Conservation (phyloP, 2,113 vertebrate species). For the Syngnathus scovelli region DNA sequence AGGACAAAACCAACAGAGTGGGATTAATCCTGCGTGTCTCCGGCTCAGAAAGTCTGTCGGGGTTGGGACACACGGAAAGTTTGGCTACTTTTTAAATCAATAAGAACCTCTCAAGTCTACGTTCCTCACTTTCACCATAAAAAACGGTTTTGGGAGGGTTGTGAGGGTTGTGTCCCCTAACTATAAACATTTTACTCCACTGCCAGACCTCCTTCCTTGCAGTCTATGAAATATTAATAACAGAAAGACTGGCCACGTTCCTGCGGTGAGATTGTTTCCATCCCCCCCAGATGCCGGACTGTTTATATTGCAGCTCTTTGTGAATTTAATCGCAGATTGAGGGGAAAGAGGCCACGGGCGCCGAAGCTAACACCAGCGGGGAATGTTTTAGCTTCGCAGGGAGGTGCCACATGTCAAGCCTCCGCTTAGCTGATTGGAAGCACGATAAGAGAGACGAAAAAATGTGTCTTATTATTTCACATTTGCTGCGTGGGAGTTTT, state of each 20-base stretch:
- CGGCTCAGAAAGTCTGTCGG: conserved; percentile 28
- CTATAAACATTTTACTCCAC: conserved; percentile 2
- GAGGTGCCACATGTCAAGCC: conserved; percentile 49
- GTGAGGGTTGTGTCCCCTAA: not conserved
- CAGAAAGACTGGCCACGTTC: conserved; percentile 61
- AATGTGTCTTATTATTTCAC: conserved; percentile 15
- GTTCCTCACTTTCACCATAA: not conserved
- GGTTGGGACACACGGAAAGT: conserved; percentile 5
- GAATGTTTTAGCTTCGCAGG: conserved; percentile 59
- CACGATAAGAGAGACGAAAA: conserved; percentile 28
- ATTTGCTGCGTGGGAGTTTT: conserved; percentile 6
- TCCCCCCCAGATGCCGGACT: conserved; percentile 62
- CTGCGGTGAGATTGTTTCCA: conserved; percentile 57
- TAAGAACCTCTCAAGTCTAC: not conserved
- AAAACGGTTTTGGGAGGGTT: conserved; percentile 5
- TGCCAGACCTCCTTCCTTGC: conserved; percentile 8
- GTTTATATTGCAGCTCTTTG: conserved; percentile 68
- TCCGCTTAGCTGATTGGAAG: conserved; percentile 30
- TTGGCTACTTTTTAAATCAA: not conserved
- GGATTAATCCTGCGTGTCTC: conserved; percentile 52
- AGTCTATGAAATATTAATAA: conserved; percentile 70
- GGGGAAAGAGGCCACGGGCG: conserved; percentile 42
- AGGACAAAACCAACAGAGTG: conserved; percentile 51
- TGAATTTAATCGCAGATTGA: conserved; percentile 63
- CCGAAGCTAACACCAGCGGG: conserved; percentile 38